Base-by-base conservation (phyloP, 1,140 invertebrate genomes). In the Reticulitermes speratus region DNA sequence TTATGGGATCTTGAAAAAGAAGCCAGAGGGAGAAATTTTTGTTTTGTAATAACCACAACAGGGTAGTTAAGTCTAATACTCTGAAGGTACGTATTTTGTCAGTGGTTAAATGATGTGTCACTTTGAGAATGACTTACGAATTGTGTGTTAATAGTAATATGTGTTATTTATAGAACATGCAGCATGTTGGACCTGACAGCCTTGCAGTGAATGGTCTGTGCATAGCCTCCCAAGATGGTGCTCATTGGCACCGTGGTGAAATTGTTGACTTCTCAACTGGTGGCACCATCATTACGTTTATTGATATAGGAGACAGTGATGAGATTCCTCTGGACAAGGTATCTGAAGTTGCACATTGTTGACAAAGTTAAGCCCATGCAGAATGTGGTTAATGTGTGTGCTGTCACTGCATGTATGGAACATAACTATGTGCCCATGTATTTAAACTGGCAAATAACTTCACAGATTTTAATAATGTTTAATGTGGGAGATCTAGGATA, bases 221-320 rank as follows among this genome's bases (percentile, higher is more conserved):
- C 75, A 14, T 86, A 38, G 83, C 87, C 23, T 85, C 86, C 9
- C 83, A 59, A 81, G 87, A 87, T 82, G 45, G 32, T 44, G 48
- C 32, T 5, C 87, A 88, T 48, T 91, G 91, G 91, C 90, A 88
- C 84, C 90, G 91, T 88, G 90, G 89, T 75, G 90, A 91, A 88
- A 89, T 91, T 65, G 86, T 89, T 88, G 90, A 89, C 84, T 89
- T 87, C 88, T 88, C 88, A 88, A 87, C 88, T n/a, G 59, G 87
- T 84, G 87, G 87, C 45, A 89, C 89, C 88, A 87, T 88, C 69
- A 90, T 93, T 85, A 90, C 90, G 84, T 91, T 93, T 89, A 91
- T 93, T 89, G 93, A 94, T 89, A 93, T 92, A 88, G 93, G 93
- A 87, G 93, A 91, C 84, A 89, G 88, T 86, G 88, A 90, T 86